Conservation (phyloP, 2,113 vertebrate species). For the Embiotoca jacksoni region DNA sequence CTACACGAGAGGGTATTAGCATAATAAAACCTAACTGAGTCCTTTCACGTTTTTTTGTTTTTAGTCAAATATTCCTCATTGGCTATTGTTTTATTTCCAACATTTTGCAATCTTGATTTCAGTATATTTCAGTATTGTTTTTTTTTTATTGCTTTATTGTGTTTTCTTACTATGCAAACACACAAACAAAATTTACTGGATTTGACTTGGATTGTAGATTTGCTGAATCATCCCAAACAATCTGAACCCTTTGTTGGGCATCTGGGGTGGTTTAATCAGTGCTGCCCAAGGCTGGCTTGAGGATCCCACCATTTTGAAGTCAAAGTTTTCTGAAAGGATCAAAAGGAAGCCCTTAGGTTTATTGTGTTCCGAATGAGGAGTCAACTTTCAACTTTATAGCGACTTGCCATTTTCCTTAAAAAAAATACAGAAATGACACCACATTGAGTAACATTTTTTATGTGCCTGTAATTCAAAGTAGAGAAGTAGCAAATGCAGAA, state of each 20-base stretch:
- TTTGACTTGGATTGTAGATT: slow-evolving; percentile 11
- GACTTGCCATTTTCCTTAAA: neutral
- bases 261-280: slow-evolving; percentile 32
- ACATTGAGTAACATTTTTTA: neutral
- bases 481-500: too few relatives aligned
- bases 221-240: slow-evolving; percentile 32
- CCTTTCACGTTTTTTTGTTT: too few relatives aligned
- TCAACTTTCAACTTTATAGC: slow-evolving; percentile 30
- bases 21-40: too few relatives aligned
- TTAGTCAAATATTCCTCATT: too few relatives aligned
- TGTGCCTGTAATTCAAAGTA: neutral
- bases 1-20: too few relatives aligned
- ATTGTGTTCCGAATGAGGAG: slow-evolving; percentile 36
- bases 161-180: slow-evolving; percentile 4
- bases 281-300: slow-evolving; percentile 29
- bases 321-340: slow-evolving; percentile 46
- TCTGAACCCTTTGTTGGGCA: slow-evolving; percentile 10
- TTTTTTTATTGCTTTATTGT: neutral
- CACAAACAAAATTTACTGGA: neutral
- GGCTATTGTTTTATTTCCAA: too few relatives aligned
- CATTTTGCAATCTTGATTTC: too few relatives aligned
- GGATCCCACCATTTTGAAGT: slow-evolving; percentile 42
- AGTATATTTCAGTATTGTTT: too few relatives aligned
- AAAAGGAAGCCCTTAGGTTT: slow-evolving; percentile 41
- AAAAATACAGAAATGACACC: slow-evolving; percentile 24